Evolutionary conservation across 1,140 invertebrate species (phyloP).

Genomic region (Bombus sibiricus): DNA sequence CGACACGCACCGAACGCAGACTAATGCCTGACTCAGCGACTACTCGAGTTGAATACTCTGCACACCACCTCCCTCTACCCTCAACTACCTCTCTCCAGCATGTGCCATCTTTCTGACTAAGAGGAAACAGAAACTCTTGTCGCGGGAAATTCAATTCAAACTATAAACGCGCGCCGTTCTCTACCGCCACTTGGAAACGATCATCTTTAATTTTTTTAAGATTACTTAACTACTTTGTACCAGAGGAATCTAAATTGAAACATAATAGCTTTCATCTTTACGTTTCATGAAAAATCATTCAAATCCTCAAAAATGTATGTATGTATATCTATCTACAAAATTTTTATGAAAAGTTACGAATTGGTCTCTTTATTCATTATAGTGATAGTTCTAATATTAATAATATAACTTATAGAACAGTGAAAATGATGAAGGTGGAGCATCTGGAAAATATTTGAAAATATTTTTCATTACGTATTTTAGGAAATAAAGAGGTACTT

Average conservation of each 20-base stretch:
- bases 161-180: too few species aligned
- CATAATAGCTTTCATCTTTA: neutral
- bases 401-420: neutral
- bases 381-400: neutral
- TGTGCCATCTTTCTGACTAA: neutral
- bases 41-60: neutral
- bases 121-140: accelerated
- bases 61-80: neutral
- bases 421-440: neutral
- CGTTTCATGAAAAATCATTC: neutral
- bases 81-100: accelerated
- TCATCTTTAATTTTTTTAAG: neutral
- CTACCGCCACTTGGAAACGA: neutral
- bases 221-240: neutral
- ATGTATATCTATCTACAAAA: neutral
- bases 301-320: neutral
- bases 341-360: neutral
- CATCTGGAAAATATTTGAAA: neutral
- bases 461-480: neutral
- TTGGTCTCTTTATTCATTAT: neutral
- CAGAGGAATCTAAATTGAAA: neutral
- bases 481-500: too few species aligned
- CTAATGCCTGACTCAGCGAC: neutral
- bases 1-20: neutral
- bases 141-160: conserved; percentile 30